A percentile compares a stretch with the other conserved stretches of the same genome.
Evolutionary conservation across 2,888 invertebrate genomes (phyloP).

Genomic region (Athetis lepigone): DNA sequence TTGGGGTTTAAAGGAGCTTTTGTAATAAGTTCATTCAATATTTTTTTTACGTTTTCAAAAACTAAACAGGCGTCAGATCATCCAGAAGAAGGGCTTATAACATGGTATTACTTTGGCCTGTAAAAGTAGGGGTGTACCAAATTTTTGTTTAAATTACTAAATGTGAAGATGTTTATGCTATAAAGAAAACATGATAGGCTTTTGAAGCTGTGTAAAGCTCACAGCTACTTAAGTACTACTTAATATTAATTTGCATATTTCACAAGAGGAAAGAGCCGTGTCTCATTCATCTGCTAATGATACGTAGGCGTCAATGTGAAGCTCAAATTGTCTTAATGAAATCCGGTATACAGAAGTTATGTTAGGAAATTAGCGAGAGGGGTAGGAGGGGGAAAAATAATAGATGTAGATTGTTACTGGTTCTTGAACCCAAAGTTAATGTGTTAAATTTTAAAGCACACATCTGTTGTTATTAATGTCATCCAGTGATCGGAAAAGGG

Average conservation of each 20-base stretch:
- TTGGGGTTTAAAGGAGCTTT: too few species aligned
- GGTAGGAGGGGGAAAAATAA: not conserved
- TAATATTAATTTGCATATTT: slow-evolving; percentile 41
- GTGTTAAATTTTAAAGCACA: too few species aligned
- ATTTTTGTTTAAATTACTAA: slow-evolving; percentile 20
- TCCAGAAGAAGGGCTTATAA: not conserved
- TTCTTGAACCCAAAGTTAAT: too few species aligned
- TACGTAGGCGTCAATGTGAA: slow-evolving; percentile 54
- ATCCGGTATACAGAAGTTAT: slow-evolving; percentile 29
- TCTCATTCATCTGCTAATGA: slow-evolving; percentile 37
- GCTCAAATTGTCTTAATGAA: slow-evolving; percentile 59
- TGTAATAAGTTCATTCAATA: too few species aligned
- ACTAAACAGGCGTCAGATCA: too few species aligned
- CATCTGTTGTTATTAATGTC: too few species aligned
- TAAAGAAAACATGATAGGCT: not conserved
- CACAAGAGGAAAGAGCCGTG: slow-evolving; percentile 29
- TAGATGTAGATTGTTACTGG: too few species aligned
- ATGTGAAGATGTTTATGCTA: not conserved
- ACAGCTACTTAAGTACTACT: not conserved
- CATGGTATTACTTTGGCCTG: slow-evolving; percentile 18
- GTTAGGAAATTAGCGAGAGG: slow-evolving; percentile 12
- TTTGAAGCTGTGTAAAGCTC: not conserved
- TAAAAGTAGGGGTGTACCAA: not conserved
- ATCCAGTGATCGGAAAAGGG: too few species aligned
- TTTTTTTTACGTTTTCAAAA: too few species aligned